Percentiles rank a stretch among this genome's conserved stretches.
These are phyloP conservation scores for Acrocephalus arundinaceus DNA, from an alignment of 2,113 vertebrate genomes.

Conservation along the genomic window DNA sequence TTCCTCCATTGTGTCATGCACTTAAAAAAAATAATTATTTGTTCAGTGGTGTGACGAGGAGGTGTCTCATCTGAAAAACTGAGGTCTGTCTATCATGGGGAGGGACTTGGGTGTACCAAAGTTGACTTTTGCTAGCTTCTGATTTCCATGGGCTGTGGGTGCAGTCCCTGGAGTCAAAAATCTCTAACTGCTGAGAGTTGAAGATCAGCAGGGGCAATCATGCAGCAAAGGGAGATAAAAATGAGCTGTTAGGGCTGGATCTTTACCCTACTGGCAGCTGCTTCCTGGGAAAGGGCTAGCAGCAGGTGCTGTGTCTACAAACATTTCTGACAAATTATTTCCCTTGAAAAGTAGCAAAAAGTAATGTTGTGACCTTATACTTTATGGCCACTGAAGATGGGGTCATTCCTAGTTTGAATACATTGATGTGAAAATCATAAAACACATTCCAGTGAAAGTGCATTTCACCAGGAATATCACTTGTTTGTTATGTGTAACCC, in stretches of 20 bases:
- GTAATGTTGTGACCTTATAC: neutral
- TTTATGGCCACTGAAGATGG: neutral
- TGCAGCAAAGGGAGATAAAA: neutral
- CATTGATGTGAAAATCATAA: neutral
- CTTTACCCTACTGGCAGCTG: neutral
- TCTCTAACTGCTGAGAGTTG: neutral
- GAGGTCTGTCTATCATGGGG: neutral
- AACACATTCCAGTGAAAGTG: neutral
- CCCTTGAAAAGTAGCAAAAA: neutral
- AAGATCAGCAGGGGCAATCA: neutral
- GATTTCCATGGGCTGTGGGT: slow-evolving; percentile 2
- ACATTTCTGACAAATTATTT: neutral
- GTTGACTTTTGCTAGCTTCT: neutral
- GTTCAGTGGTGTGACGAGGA: neutral
- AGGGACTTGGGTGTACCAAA: neutral
- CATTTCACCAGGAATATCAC: neutral
- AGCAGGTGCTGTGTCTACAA: neutral
- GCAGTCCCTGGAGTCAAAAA: neutral
- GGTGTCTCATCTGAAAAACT: slow-evolving; percentile 14
- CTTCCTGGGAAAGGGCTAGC: neutral
- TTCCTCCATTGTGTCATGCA: slow-evolving; percentile 27
- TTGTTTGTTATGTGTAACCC: neutral
- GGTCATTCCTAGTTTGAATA: neutral
- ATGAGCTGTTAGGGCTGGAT: neutral
- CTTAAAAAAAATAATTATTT: neutral